phyloP scores from a whole-genome alignment of 1,140 invertebrate species.

The Muscidifurax raptorellus region DNA sequence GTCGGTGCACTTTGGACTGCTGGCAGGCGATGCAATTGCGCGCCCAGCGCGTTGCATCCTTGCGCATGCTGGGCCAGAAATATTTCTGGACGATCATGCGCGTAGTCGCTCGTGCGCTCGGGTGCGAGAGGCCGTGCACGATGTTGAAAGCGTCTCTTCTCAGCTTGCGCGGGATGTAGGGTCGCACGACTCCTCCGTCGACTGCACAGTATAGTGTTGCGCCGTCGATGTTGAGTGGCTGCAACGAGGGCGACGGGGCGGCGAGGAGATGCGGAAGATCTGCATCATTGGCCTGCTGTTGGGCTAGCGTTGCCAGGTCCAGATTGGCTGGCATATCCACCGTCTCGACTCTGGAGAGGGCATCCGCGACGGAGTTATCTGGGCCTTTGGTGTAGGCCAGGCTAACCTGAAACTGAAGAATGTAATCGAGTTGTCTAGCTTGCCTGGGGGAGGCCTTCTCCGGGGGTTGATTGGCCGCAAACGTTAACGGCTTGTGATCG shows the following conservation, averaged over 20 bases:
- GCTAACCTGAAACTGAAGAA: too few species aligned
- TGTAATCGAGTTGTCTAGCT: too few species aligned
- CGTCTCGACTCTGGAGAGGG: slow-evolving; percentile 54
- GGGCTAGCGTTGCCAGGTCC: slow-evolving; percentile 41
- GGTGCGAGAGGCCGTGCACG: slow-evolving; percentile 26
- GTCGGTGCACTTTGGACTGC: slow-evolving; percentile 54
- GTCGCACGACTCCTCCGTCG: neutral
- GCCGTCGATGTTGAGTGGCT: neutral
- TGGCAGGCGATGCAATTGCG: slow-evolving; percentile 56
- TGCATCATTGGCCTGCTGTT: slow-evolving; percentile 46
- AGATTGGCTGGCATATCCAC: slow-evolving; percentile 39
- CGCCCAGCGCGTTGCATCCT: slow-evolving; percentile 46
- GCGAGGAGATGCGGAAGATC: slow-evolving; percentile 26
- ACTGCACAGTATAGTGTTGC: neutral
- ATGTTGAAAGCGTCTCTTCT: slow-evolving; percentile 18
- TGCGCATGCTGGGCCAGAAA: too few species aligned
- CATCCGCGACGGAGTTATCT: slow-evolving; percentile 61
- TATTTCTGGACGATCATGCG: slow-evolving; percentile 32
- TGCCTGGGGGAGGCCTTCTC: too few species aligned
- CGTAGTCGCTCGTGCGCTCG: neutral
- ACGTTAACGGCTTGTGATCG: slow-evolving; percentile 55
- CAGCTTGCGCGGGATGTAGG: neutral
- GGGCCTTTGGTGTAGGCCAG: too few species aligned
- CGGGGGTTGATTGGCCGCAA: neutral
- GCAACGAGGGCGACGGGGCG: neutral